Evolutionary conservation across 1,140 invertebrate species (phyloP).

Genomic region (Medauroidea extradentata): DNA sequence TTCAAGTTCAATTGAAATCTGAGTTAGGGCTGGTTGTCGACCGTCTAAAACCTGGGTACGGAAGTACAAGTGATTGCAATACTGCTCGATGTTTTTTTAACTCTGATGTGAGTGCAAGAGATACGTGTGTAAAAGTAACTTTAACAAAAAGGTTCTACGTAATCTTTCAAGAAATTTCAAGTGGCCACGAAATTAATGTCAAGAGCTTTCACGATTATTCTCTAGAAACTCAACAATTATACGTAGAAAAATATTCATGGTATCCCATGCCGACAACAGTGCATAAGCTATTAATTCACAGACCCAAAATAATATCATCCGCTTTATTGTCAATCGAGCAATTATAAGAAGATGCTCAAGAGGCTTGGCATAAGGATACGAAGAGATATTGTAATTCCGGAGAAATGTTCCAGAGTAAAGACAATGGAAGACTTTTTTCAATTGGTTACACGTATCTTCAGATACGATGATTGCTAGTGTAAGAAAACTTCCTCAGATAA

Average conservation of each 20-base stretch:
- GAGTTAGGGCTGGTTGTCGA: slow-evolving; percentile 30
- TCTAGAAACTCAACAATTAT: neutral
- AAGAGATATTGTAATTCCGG: slow-evolving; percentile 26
- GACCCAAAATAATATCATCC: slow-evolving; percentile 26
- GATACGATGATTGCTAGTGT: slow-evolving; percentile 20
- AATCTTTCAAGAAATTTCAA: slow-evolving; percentile 7
- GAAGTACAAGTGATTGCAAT: slow-evolving; percentile 40
- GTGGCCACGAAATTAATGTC: slow-evolving; percentile 14
- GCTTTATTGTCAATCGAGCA: slow-evolving; percentile 35
- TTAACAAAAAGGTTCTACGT: slow-evolving; percentile 8
- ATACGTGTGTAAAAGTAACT: slow-evolving; percentile 13
- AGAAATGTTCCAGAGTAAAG: slow-evolving; percentile 26
- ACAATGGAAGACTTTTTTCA: slow-evolving; percentile 32
- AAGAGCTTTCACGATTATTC: slow-evolving; percentile 13
- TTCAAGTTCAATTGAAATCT: slow-evolving; percentile 20
- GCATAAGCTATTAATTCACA: slow-evolving; percentile 39
- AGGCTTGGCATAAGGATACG: slow-evolving; percentile 34
- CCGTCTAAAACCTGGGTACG: slow-evolving; percentile 34
- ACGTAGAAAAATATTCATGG: slow-evolving; percentile 28
- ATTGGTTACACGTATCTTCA: slow-evolving; percentile 25
- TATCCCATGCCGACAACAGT: slow-evolving; percentile 36
- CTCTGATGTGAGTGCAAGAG: slow-evolving; percentile 4
- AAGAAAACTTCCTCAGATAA: slow-evolving; percentile 1
- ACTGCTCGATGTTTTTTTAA: slow-evolving; percentile 38
- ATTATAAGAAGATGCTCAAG: slow-evolving; percentile 35